Evolutionary conservation across 2,113 vertebrate genomes (phyloP).

Genomic region (Xerus inauris): DNA sequence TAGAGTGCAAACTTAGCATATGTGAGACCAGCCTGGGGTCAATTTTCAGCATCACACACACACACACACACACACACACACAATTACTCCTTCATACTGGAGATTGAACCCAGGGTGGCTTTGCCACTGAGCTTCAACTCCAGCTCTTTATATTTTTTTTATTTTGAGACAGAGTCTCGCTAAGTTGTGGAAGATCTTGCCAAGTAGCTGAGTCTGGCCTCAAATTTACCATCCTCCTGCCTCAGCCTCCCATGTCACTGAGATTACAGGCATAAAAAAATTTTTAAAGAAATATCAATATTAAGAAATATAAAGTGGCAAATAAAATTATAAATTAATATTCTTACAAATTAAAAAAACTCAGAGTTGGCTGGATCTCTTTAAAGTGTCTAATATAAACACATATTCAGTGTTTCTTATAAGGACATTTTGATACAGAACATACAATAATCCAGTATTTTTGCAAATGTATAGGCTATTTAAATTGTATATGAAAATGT

Average conservation of each 20-base stretch:
- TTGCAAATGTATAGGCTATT: not conserved
- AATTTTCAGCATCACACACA: not conserved
- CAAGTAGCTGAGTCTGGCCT: too few species aligned
- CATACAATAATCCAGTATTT: not conserved
- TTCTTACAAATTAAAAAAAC: conserved; percentile 29
- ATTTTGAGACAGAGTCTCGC: too few species aligned
- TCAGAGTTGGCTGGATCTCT: not conserved
- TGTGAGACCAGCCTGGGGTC: not conserved
- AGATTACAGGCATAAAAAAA: conserved; percentile 1
- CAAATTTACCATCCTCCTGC: too few species aligned
- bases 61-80: too few species aligned
- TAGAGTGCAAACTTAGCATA: not conserved
- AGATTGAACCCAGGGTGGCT: too few species aligned
- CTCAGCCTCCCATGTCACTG: too few species aligned
- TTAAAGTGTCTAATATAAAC: not conserved
- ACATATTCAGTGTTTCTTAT: not conserved
- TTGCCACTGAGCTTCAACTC: too few species aligned
- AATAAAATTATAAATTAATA: not conserved
- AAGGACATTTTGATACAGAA: not conserved
- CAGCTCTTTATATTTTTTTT: too few species aligned
- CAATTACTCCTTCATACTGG: too few species aligned
- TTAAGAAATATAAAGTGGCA: not conserved
- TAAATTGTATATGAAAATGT: not conserved
- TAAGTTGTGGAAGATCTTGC: too few species aligned
- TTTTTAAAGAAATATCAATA: not conserved